Percentiles rank a stretch among this genome's conserved stretches.
These are phyloP conservation scores for Leucania comma DNA, from an alignment of 2,888 invertebrate genomes.

Conservation along the genomic window DNA sequence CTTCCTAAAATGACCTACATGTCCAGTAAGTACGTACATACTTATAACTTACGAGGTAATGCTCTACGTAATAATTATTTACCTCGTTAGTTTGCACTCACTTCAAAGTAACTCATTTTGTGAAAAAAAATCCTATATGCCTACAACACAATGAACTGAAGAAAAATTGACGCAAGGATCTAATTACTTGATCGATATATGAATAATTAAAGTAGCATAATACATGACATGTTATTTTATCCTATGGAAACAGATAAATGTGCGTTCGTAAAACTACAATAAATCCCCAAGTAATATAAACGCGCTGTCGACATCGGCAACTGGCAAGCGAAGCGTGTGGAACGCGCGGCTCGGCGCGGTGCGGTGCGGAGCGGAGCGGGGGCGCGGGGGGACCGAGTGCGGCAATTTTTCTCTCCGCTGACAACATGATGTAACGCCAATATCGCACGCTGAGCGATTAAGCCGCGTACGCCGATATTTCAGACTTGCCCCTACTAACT, in stretches of 20 bases:
- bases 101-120: constrained; percentile 7
- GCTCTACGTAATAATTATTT: constrained; percentile 24
- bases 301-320: constrained; percentile 85
- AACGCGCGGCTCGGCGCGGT: constrained; percentile 70
- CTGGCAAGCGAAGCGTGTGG: constrained; percentile 76
- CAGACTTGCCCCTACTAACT: constrained; percentile 90
- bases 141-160: constrained; percentile 14
- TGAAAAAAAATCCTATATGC: neutral
- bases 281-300: constrained; percentile 88
- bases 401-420: constrained; percentile 90
- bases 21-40: neutral
- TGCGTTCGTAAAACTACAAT: constrained; percentile 87
- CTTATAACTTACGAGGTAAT: neutral
- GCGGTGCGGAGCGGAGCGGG: constrained; percentile 61
- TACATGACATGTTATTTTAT: constrained; percentile 53
- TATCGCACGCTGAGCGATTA: constrained; percentile 90
- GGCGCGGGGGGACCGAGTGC: constrained; percentile 77
- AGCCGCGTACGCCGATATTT: constrained; percentile 90
- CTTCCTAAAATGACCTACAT: neutral
- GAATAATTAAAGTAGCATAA: constrained; percentile 40
- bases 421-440: constrained; percentile 91
- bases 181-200: constrained; percentile 32
- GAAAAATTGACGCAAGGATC: neutral
- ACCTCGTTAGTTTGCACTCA: constrained; percentile 11
- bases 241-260: constrained; percentile 80